Percentiles rank a stretch among this genome's conserved stretches.
Evolutionary conservation across 2,888 invertebrate species (phyloP).

Genomic region (Xestoiulus laeticollis): DNA sequence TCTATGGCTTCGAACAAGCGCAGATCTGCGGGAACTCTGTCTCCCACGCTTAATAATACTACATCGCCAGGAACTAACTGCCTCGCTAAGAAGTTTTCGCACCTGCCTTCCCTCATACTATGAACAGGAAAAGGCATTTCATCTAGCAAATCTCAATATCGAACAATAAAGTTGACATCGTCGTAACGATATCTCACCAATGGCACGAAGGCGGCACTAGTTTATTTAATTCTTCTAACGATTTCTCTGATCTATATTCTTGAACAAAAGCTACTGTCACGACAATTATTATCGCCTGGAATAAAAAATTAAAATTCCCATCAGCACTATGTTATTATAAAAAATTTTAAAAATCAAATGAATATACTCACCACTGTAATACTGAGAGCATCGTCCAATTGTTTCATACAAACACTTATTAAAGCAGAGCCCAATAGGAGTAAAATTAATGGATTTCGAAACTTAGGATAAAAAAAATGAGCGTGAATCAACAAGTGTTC

Average conservation of each 20-base stretch:
- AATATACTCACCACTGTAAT: conserved; percentile 90
- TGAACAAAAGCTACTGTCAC: conserved; percentile 99
- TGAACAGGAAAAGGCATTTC: conserved; percentile 57
- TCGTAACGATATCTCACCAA: conserved; percentile 70
- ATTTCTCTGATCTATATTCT: conserved; percentile 98
- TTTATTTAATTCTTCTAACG: conserved; percentile 94
- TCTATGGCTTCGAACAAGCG: conserved; percentile 93
- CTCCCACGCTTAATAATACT: conserved; percentile 90
- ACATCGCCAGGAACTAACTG: conserved; percentile 98
- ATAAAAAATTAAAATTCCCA: conserved; percentile 52
- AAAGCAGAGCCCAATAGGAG: conserved; percentile 91
- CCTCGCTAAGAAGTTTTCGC: conserved; percentile 88
- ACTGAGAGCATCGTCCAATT: conserved; percentile 98
- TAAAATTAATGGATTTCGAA: conserved; percentile 96
- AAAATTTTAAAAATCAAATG: background rate
- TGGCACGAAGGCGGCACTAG: conserved; percentile 96
- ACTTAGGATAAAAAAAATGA: conserved; percentile 70
- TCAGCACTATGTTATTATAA: background rate
- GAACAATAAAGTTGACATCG: background rate
- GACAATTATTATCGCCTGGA: conserved; percentile 82
- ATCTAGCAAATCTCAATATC: background rate
- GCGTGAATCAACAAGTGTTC: background rate
- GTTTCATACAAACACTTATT: conserved; percentile 92
- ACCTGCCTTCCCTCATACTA: conserved; percentile 84
- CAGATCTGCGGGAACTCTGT: conserved; percentile 96